Evolutionary conservation across 2,888 invertebrate species (phyloP).

Genomic region (Sesia apiformis): DNA sequence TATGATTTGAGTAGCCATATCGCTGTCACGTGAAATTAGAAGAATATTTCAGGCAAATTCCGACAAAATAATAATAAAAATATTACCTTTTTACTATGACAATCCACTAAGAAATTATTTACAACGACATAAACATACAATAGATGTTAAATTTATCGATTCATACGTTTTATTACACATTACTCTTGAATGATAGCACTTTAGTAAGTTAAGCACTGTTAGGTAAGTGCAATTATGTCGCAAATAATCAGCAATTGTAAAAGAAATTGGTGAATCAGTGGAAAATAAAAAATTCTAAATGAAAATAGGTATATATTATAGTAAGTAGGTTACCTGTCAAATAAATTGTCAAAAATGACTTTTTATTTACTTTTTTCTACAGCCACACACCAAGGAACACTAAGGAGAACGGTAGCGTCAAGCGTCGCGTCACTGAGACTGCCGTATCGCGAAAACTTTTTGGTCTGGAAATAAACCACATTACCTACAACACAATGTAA

Average conservation of each 20-base stretch:
- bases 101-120: constrained; percentile 11
- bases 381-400: constrained; percentile 18
- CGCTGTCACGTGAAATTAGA: background rate
- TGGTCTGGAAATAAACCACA: constrained; percentile 31
- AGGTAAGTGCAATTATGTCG: constrained; percentile 12
- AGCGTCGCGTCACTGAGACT: constrained; percentile 31
- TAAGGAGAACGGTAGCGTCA: constrained; percentile 15
- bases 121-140: constrained; percentile 12
- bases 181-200: constrained; percentile 16
- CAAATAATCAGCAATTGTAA: constrained; percentile 10
- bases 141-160: constrained; percentile 14
- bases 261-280: constrained; percentile 7
- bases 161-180: constrained; percentile 24
- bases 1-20: no score
- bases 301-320: constrained; percentile 4
- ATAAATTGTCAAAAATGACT: constrained; percentile 5
- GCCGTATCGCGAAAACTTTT: constrained; percentile 12
- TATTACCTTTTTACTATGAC: constrained; percentile 16
- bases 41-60: background rate
- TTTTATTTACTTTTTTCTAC: constrained; percentile 2
- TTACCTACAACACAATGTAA: constrained; percentile 12
- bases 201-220: constrained; percentile 9
- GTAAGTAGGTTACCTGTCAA: constrained; percentile 53
- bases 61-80: constrained; percentile 11
- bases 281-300: constrained; percentile 9